Percentiles rank a stretch among this genome's conserved stretches.
Evolutionary conservation across 2,888 invertebrate genomes (phyloP).

Genomic region (Hydroisotoma schaefferi): DNA sequence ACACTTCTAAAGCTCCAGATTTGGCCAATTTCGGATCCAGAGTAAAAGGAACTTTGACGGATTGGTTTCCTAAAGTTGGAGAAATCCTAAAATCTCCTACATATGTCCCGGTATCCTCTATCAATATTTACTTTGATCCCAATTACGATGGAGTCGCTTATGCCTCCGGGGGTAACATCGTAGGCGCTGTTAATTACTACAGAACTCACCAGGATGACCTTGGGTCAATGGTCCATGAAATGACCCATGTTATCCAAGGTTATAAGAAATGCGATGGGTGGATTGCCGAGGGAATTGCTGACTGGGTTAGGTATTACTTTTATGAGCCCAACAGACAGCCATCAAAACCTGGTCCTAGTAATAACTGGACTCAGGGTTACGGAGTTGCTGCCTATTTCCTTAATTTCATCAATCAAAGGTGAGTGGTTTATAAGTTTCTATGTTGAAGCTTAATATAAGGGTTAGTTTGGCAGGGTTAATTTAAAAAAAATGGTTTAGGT

Average conservation of each 20-base stretch:
- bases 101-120: conserved; percentile 19
- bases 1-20: conserved; percentile 31
- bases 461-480: too few species aligned
- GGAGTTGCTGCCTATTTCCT: conserved; percentile 37
- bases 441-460: neutral
- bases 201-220: conserved; percentile 26
- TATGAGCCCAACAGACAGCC: conserved; percentile 33
- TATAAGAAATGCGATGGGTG: conserved; percentile 27
- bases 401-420: conserved; percentile 17
- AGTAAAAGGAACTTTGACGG: conserved; percentile 28
- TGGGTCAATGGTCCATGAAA: conserved; percentile 42
- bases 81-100: conserved; percentile 31
- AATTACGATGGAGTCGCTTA: conserved; percentile 45
- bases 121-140: conserved; percentile 42
- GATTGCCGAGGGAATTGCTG: conserved; percentile 37
- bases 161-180: conserved; percentile 27
- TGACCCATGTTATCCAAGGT: conserved; percentile 35
- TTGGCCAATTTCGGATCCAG: conserved; percentile 29
- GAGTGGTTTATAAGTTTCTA: too few species aligned
- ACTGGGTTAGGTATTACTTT: conserved; percentile 33
- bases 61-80: conserved; percentile 32
- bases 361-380: conserved; percentile 31
- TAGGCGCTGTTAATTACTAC: conserved; percentile 35
- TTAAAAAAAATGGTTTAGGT: too few species aligned
- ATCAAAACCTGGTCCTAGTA: conserved; percentile 21